A percentile compares a stretch with the other conserved stretches of the same genome.
These are phyloP conservation scores for Trissolcus brochymenae DNA, from an alignment of 2,888 invertebrate genomes.

Conservation along the genomic window DNA sequence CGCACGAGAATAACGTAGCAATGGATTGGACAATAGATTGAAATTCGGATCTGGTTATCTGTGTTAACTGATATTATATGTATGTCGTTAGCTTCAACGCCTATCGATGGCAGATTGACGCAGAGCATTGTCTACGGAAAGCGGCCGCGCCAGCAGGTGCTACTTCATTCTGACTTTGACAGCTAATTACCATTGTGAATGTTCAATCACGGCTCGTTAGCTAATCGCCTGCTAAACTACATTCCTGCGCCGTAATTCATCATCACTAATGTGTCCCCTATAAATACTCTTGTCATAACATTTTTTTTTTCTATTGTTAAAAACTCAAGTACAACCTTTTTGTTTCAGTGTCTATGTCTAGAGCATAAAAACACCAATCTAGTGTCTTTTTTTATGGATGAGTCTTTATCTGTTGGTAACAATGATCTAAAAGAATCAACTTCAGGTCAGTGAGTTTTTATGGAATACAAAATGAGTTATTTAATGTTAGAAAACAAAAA, in stretches of 20 bases:
- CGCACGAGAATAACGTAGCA: slow-evolving; percentile 19
- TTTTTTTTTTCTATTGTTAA: neutral
- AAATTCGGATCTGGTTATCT: slow-evolving; percentile 40
- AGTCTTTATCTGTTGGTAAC: too few species aligned
- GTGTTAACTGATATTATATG: slow-evolving; percentile 49
- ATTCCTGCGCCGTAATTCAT: slow-evolving; percentile 34
- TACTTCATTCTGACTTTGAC: slow-evolving; percentile 58
- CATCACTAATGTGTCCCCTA: neutral
- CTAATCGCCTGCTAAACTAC: slow-evolving; percentile 19
- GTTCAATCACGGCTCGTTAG: slow-evolving; percentile 52
- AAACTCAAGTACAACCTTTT: neutral
- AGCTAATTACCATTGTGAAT: slow-evolving; percentile 60
- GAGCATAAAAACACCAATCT: too few species aligned
- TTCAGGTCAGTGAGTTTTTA: too few species aligned
- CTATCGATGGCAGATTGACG: slow-evolving; percentile 56
- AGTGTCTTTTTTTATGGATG: too few species aligned
- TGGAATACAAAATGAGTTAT: too few species aligned
- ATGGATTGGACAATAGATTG: slow-evolving; percentile 19
- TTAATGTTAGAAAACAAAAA: too few species aligned
- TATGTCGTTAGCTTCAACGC: slow-evolving; percentile 56
- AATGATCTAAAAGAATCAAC: too few species aligned
- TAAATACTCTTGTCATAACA: neutral
- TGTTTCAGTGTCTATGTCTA: too few species aligned
- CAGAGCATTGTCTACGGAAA: slow-evolving; percentile 39
- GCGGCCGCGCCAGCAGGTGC: slow-evolving; percentile 41